phyloP scores from a whole-genome alignment of 2,888 invertebrate species.

The Hyposoter didymator region DNA sequence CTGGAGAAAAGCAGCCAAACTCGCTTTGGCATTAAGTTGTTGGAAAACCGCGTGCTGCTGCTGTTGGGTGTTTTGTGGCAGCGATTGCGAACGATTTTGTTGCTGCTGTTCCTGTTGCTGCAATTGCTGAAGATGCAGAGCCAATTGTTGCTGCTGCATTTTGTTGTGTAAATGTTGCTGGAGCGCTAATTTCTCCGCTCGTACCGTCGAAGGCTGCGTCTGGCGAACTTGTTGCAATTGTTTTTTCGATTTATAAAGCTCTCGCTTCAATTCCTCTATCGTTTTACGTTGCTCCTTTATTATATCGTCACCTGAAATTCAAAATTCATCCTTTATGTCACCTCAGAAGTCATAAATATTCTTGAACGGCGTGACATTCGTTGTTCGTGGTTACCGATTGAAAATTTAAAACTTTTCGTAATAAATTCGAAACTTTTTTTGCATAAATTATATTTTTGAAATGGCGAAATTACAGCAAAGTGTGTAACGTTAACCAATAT shows the following conservation, averaged over 20 bases:
- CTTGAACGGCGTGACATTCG: no score
- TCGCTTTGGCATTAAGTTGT: slow-evolving; percentile 84
- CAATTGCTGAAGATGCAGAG: slow-evolving; percentile 86
- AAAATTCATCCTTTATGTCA: background rate
- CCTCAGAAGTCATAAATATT: background rate
- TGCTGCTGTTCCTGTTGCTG: slow-evolving; percentile 87
- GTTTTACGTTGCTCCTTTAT: slow-evolving; percentile 93
- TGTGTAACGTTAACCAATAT: background rate
- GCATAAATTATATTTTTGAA: background rate
- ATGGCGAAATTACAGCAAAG: background rate
- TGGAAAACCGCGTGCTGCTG: slow-evolving; percentile 82
- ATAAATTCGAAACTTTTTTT: no score
- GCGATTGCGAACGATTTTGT: slow-evolving; percentile 75
- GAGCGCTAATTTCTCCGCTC: slow-evolving; percentile 85
- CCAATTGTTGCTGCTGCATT: slow-evolving; percentile 87
- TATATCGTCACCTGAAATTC: slow-evolving; percentile 88
- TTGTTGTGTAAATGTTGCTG: slow-evolving; percentile 90
- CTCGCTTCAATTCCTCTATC: slow-evolving; percentile 94
- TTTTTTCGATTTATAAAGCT: slow-evolving; percentile 91
- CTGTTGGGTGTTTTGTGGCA: slow-evolving; percentile 76
- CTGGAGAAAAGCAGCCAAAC: slow-evolving; percentile 84
- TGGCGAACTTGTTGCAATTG: slow-evolving; percentile 90
- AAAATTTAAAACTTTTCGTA: no score
- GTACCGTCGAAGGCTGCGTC: slow-evolving; percentile 87
- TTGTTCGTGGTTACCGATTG: no score